phyloP scores from a whole-genome alignment of 2,113 vertebrate genomes.

The Cyanoramphus novaezelandiae region DNA sequence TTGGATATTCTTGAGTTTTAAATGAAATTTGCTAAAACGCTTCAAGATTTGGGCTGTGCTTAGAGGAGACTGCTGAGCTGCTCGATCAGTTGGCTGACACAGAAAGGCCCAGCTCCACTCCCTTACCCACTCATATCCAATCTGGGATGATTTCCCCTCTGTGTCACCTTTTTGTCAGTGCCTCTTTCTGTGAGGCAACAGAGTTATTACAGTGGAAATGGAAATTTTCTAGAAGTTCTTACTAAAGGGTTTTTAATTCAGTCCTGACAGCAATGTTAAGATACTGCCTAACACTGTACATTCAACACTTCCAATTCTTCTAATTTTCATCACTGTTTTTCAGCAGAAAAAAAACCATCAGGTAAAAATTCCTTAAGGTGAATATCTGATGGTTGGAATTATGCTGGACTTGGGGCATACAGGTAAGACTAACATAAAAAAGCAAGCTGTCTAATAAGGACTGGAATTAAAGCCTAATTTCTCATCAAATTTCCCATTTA shows the following conservation, averaged over 20 bases:
- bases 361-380: not conserved
- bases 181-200: not conserved
- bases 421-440: not conserved
- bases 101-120: not conserved
- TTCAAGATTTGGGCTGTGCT: not conserved
- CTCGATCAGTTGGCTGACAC: rapidly evolving
- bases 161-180: not conserved
- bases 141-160: not conserved
- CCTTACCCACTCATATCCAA: not conserved
- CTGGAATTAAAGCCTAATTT: not conserved
- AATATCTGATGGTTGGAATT: not conserved
- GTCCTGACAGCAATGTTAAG: not conserved
- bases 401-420: not conserved
- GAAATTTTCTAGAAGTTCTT: not conserved
- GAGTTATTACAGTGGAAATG: not conserved
- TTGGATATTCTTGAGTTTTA: not conserved
- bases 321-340: not conserved
- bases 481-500: not conserved
- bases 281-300: not conserved
- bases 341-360: not conserved
- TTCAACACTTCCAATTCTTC: not conserved
- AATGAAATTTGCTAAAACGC: not conserved
- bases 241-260: not conserved
- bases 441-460: not conserved
- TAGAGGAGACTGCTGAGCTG: not conserved